Base-by-base conservation (phyloP, 2,888 invertebrate genomes). In the Fragum sueziense region DNA sequence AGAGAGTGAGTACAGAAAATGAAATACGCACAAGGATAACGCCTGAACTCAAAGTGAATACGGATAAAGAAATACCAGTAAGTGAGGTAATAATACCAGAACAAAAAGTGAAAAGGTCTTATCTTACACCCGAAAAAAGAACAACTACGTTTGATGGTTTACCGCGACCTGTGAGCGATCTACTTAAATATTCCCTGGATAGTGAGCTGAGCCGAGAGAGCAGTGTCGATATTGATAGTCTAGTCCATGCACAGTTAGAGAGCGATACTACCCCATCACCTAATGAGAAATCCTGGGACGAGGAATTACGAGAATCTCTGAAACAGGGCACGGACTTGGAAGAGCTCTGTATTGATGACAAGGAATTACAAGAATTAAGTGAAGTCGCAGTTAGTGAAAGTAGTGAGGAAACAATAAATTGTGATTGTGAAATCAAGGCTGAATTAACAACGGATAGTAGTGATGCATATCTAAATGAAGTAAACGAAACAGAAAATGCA, bases 241-340 rank as follows among this genome's bases (percentile, higher is more conserved):
- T 70, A n/a, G 54, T 54, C 29, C 52, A 70, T 22, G 52, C 71
- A 29, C 59, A 59, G 17, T 37, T 71, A 61, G 47, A 71, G 7
- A 37, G 71, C 27, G 47, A 47, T n/a, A 34, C 9, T 7, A 41
- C 20, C 2, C 22, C 65, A 2, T 65, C 59, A 4, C 41, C 71
- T 2, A 68, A 41, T 31, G 74, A 47, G 17, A 74, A 74, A 33
- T 74, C 79, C 9, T 79, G 70, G 74, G 72, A 72, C 25, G 79
- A 79, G 33, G 79, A 76, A 54, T 31, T 79, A 47, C 65, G 71
- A 17, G 65, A 65, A 27, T 33, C 65, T 34, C 41, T 65, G 20
- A 37, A 41, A 65, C 2, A 61, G 31, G 61, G 9, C 29, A 61
- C 27, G 33, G 29, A 61, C 61, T 25, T 61, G 31, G 61, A 61